Conservation (phyloP, 1,140 invertebrate genomes). For the Solenopsis fugax region DNA sequence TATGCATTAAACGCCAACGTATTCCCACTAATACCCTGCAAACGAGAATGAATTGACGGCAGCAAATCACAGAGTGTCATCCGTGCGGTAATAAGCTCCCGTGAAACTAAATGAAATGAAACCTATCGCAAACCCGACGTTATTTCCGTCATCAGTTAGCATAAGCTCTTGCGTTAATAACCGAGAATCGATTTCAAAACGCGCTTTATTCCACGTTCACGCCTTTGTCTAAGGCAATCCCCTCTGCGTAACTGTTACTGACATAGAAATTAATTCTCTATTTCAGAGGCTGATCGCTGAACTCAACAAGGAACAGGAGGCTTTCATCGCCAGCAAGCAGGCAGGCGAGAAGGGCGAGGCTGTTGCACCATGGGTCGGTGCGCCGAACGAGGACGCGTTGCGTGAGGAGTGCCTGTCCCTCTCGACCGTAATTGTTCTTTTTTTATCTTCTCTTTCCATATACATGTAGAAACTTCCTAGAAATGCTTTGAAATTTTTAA, state of each 20-base stretch:
- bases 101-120: conserved; percentile 33
- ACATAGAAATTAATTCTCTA: conserved; percentile 63
- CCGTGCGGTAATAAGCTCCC: conserved; percentile 1
- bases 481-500: background rate
- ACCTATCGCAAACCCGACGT: background rate
- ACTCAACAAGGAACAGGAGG: conserved; percentile 98
- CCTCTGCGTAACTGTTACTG: conserved; percentile 4
- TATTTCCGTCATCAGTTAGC: conserved; percentile 12
- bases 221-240: background rate
- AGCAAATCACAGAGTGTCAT: conserved; percentile 18
- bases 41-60: conserved; percentile 27
- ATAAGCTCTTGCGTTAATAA: conserved; percentile 31
- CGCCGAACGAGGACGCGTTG: conserved; percentile 94
- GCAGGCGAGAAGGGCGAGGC: conserved; percentile 90
- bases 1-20: background rate
- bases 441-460: background rate
- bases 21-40: conserved; percentile 6
- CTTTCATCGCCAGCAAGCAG: conserved; percentile 96
- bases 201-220: background rate
- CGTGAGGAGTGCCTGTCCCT: conserved; percentile 98
- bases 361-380: conserved; percentile 96
- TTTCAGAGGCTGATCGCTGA: conserved; percentile 96
- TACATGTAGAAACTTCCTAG: background rate
- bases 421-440: conserved; percentile 89
- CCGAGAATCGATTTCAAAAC: background rate